These are phyloP conservation scores for Drosophila parvula DNA, from an alignment of 1,140 invertebrate genomes.

Conservation along the genomic window DNA sequence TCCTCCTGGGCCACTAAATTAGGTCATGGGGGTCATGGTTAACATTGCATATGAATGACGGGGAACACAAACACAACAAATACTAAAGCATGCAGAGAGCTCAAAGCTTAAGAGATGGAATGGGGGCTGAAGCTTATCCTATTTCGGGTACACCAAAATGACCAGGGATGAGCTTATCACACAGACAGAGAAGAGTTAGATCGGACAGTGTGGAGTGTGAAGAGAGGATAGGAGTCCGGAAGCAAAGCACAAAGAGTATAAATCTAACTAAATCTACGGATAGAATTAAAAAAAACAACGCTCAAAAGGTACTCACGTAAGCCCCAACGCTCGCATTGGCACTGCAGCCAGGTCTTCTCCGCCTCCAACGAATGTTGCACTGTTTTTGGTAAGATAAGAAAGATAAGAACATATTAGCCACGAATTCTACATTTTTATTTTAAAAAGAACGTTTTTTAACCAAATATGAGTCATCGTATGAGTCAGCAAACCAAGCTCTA, in stretches of 20 bases:
- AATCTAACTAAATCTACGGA: conserved; percentile 27
- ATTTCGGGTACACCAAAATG: conserved; percentile 29
- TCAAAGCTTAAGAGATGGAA: conserved; percentile 22
- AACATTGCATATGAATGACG: conserved; percentile 41
- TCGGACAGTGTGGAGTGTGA: conserved; percentile 34
- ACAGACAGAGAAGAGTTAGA: conserved; percentile 37
- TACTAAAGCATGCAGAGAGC: conserved; percentile 34
- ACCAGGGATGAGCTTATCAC: conserved; percentile 45
- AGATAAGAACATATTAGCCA: conserved; percentile 17
- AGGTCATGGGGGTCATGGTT: conserved; percentile 38
- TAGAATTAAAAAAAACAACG: neutral
- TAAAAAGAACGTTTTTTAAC: too few relatives aligned
- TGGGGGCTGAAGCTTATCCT: conserved; percentile 12
- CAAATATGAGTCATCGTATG: conserved; percentile 3
- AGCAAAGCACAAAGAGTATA: conserved; percentile 46
- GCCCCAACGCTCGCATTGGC: conserved; percentile 93
- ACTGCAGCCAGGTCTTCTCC: conserved; percentile 94
- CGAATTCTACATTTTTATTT: neutral
- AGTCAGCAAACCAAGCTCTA: neutral
- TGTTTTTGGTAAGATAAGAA: conserved; percentile 73
- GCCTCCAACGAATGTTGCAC: conserved; percentile 93
- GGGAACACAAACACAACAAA: conserved; percentile 15
- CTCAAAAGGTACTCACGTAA: conserved; percentile 85
- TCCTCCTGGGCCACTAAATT: conserved; percentile 88
- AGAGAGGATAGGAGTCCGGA: conserved; percentile 18